Evolutionary conservation across 2,113 vertebrate genomes (phyloP), one percentile per base, ranked within the genome.

Genomic region (Eptatretus burgeri): DNA sequence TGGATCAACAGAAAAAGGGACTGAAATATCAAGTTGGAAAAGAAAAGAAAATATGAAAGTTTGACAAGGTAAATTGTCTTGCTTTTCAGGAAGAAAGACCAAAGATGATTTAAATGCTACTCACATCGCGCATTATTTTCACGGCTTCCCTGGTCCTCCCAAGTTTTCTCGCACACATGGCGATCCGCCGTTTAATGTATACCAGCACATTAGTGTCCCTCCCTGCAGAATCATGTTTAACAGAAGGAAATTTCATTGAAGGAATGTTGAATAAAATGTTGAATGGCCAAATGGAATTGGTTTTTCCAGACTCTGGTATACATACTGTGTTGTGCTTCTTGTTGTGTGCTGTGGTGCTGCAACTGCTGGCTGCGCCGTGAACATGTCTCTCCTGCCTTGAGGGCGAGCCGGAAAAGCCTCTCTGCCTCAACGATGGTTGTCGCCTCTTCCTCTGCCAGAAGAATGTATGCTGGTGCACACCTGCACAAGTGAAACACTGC

Each of bases 71-170:
- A 17, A 7, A 63, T 9, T n/a, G 10, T 49, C 51, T 63, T 14
- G 18, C 27, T 49, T 11, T 49, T 64, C 14, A 14, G 11, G 50
- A 41, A 51, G 27, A 18, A 17, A 13, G 62, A 5, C 5, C 62
- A 11, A 10, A 12, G n/a, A 17, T 19, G 51, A 50, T 65, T 50
- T 27, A 18, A 13, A 64, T 5, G 63, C 66, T 65, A 84, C 89
- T 93, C 76, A 98, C 88, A 72, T 98, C 89, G 84, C 91, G 84
- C 85, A 98, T 98, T 78, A 98, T 93, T 78, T 98, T 98, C 63
- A 93, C 84, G 51, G 88, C 86, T 76, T 96, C 89, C 75, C 81
- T 81, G 70, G 95, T 84, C 69, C 85, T 79, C 64, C 91, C 91
- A 71, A 98, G 78, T 67, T 86, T 98, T 64, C 91, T 84, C 41